These are phyloP conservation scores for Paramacrobiotus metropolitanus DNA, from an alignment of 1,140 invertebrate genomes.

Conservation along the genomic window DNA sequence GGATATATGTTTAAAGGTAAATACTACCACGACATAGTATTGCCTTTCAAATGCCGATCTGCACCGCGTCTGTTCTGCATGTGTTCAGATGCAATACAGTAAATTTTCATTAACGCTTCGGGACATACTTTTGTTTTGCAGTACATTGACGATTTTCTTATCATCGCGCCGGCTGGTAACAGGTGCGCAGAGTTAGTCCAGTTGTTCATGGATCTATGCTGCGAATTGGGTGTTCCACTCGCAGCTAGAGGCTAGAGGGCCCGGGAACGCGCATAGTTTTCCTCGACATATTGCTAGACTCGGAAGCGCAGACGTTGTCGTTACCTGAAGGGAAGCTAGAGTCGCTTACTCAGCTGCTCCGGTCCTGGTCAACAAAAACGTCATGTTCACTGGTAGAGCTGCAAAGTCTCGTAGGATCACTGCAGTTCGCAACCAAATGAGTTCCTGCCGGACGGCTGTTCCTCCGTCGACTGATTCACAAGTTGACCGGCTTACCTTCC, in stretches of 20 bases:
- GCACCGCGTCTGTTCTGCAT: background rate
- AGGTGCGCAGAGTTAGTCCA: background rate
- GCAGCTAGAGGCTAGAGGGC: background rate
- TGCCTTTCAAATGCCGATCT: background rate
- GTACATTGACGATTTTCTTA: background rate
- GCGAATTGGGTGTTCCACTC: background rate
- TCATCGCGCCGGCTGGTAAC: too few relatives aligned
- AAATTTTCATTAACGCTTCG: background rate
- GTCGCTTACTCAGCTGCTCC: background rate
- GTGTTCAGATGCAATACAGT: background rate
- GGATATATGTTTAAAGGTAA: background rate
- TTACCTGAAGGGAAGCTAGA: background rate
- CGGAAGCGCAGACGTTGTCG: background rate
- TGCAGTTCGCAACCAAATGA: background rate
- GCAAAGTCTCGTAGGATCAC: background rate
- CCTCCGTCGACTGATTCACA: background rate
- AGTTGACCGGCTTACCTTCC: too few relatives aligned
- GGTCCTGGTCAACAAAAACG: background rate
- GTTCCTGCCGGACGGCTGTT: background rate
- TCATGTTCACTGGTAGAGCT: background rate
- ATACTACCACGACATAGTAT: background rate
- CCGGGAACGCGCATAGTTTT: background rate
- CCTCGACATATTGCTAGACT: background rate
- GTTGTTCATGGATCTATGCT: background rate
- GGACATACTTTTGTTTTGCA: background rate